Conservation (phyloP, 35 echinoderm and acorn worm species). For the Lytechinus pictus region DNA sequence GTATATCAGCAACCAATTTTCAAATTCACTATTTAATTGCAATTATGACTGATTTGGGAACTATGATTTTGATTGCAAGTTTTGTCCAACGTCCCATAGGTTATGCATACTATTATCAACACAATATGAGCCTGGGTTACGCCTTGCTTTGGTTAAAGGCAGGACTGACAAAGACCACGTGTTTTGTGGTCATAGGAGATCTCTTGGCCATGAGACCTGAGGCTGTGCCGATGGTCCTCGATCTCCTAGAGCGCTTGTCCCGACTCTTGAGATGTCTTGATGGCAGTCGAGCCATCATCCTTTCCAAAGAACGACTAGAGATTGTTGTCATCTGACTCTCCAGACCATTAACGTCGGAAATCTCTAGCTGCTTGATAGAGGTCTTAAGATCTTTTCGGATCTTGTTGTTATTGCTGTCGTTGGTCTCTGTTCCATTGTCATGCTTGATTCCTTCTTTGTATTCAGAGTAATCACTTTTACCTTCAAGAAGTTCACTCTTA, state of each 20-base stretch:
- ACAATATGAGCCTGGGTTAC: not conserved
- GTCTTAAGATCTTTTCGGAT: not conserved
- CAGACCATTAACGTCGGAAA: not conserved
- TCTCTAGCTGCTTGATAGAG: not conserved
- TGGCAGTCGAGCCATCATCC: not conserved
- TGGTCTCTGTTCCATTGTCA: not conserved
- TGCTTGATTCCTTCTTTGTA: not conserved
- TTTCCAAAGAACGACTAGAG: not conserved
- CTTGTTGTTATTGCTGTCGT: not conserved
- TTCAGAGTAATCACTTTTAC: not conserved
- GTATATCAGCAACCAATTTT: no score
- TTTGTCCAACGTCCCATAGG: no score
- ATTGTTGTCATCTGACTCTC: not conserved
- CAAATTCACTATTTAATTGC: no score
- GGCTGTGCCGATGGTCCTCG: not conserved
- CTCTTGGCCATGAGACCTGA: not conserved
- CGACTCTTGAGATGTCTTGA: not conserved
- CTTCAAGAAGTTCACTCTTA: not conserved
- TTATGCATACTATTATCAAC: no score
- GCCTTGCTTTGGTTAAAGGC: slow-evolving; percentile 14
- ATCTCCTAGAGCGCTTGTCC: not conserved
- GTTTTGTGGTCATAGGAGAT: slow-evolving; percentile 14
- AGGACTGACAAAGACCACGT: slow-evolving; percentile 39
- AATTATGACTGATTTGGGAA: no score
- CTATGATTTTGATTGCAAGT: no score